phyloP scores from a whole-genome alignment of 2,797 vertebrate species.

The Alcedo quadribrachys region DNA sequence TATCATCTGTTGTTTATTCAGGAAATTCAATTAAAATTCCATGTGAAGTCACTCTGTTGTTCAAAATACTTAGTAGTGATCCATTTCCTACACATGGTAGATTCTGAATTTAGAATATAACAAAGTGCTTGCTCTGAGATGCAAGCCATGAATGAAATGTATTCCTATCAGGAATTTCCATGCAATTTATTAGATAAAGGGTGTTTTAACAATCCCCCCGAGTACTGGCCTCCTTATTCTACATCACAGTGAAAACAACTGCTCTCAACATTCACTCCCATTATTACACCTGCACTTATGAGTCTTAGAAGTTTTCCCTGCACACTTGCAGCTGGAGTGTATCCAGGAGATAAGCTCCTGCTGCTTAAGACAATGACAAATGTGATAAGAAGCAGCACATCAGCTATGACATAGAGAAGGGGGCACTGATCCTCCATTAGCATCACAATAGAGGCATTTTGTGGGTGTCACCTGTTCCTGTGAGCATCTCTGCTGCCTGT shows the following conservation, averaged over 20 bases:
- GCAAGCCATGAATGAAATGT: not conserved
- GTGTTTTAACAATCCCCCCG: not conserved
- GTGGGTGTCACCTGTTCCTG: not conserved
- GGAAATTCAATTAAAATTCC: not conserved
- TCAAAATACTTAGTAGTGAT: not conserved
- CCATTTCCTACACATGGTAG: not conserved
- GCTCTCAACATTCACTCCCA: not conserved
- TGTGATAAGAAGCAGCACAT: not conserved
- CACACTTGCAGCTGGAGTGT: not conserved
- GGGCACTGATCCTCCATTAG: not conserved
- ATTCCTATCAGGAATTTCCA: not conserved
- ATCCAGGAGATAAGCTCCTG: not conserved
- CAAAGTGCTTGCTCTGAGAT: not conserved
- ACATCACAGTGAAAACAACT: fast-evolving
- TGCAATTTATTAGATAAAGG: not conserved
- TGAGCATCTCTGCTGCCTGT: not conserved
- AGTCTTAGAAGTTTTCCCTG: not conserved
- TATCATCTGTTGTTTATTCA: not conserved
- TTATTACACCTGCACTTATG: not conserved
- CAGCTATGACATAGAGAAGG: not conserved
- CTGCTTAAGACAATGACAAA: not conserved
- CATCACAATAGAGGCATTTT: not conserved
- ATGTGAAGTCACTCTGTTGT: not conserved
- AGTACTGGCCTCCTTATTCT: not conserved
- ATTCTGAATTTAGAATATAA: not conserved